Base-by-base conservation (phyloP, 2,113 vertebrate genomes). In the Patagioenas fasciata region DNA sequence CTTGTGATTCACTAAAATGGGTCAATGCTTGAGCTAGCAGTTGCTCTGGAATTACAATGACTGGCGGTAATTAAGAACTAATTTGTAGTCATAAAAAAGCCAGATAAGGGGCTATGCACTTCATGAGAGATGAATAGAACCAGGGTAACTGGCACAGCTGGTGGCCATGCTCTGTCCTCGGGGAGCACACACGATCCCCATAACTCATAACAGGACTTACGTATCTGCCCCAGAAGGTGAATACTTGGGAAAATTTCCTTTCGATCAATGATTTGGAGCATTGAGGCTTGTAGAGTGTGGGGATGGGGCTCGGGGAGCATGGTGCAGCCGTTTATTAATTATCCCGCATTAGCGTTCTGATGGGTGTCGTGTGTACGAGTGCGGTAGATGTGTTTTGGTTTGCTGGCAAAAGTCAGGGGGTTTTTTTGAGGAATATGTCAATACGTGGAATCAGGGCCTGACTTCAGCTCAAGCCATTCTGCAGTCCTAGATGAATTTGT, bases 11-110 rank as follows among this genome's bases (percentile, higher is more conserved):
- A 89, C 85, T 95, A 91, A 97, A 97, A 97, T 94, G 90, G 95
- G 94, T 97, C 95, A 97, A 51, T 80, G 93, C 72, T 91, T 89
- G 75, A 97, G 92, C 88, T 95, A 93, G 96, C 93, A 89, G 92
- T 97, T 95, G 88, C 90, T 96, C 94, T 92, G 93, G 94, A 97
- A 95, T 96, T 89, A 95, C 95, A 94, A 77, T 94, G 89, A 90
- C 94, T 97, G 93, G 80, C 92, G 93, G 91, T 97, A 97, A 97
- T 97, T 97, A 96, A 95, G 96, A 96, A 96, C 92, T 96, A 96
- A 97, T 96, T 96, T 96, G 93, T 95, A 94, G 95, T 96, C 91
- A 95, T 93, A 97, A 97, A 97, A 95, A 97, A 96, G 84, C 69
- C 88, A 96, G 94, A 96, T 94, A 97, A 91, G 93, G 95, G 85